A percentile compares a stretch with the other conserved stretches of the same genome.
Conservation (phyloP, 2,113 vertebrate genomes). For the Antechinus stuartii region DNA sequence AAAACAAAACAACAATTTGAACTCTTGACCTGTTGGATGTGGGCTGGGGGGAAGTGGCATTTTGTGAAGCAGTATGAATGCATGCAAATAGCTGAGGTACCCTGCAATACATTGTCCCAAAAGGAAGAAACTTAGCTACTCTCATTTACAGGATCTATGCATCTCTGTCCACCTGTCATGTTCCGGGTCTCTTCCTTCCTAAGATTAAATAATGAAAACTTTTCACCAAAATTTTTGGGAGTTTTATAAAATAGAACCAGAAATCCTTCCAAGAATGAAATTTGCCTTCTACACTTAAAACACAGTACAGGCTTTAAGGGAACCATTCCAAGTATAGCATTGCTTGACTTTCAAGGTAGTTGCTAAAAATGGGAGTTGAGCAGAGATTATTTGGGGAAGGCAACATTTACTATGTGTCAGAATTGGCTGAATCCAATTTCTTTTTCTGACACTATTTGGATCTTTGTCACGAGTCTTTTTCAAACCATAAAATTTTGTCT, state of each 20-base stretch:
- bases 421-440: neutral
- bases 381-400: neutral
- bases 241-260: constrained; percentile 19
- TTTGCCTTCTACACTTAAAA: neutral
- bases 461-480: neutral
- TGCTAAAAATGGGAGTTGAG: constrained; percentile 41
- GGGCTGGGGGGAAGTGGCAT: neutral
- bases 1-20: neutral
- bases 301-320: constrained; percentile 1
- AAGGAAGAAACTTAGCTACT: neutral
- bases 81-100: neutral
- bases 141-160: neutral
- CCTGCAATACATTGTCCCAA: neutral
- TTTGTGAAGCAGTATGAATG: neutral
- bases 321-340: constrained; percentile 6
- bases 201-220: neutral
- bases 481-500: neutral
- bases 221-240: neutral
- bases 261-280: neutral
- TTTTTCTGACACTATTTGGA: neutral
- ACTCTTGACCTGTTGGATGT: neutral
- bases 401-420: neutral
- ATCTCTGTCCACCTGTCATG: neutral
- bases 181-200: neutral
- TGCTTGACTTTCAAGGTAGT: constrained; percentile 51